Base-by-base conservation (phyloP, 2,113 vertebrate genomes). In the Leptocoma aspasia region DNA sequence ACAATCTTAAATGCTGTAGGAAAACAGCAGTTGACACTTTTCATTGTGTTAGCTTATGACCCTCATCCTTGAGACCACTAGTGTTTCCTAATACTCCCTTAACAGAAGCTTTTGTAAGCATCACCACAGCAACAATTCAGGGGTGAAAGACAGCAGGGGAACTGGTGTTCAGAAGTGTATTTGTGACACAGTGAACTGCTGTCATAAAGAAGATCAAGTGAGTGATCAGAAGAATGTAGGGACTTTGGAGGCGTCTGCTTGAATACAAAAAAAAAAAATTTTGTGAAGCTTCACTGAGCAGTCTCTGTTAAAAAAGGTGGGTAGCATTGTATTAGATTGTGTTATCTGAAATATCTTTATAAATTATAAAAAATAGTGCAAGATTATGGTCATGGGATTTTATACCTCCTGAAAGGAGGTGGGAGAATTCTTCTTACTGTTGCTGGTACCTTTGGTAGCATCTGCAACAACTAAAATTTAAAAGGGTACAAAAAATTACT, bases 201-300 rank as follows among this genome's bases (percentile, higher is more conserved):
- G 4, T 52, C 53, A 52, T 33, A 80, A 85, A 64, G 8, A 78
- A 80, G 64, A 41, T 13, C 18, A 53, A 72, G 4, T 28, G 5
- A 59, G 14, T 15, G 9, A n/a, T 76, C 31, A 86, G 24, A 70
- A 73, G 7, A 61, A 30, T 30, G 15, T 13, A 78, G 41, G 30
- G 21, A 59, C 5, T 53, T 52, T 21, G 0, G 0, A 52, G 10
- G 4, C 8, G 6, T 64, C 57, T 33, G 1, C 44, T 63, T 79
- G 35, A 87, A 88, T 1, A 10, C 5, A 35, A 9, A 39, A 52
- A 35, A 44, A 23, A 8, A 56, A 10, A 21, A 20, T 1, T 56
- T 4, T 44, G 4, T 60, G n/a, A 70, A 73, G 52, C 1, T 39
- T 73, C 60, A 52, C 11, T 35, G 47, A 85, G 42, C 1, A 63